phyloP scores from a whole-genome alignment of 1,140 invertebrate species.

The Drosophila eugracilis region DNA sequence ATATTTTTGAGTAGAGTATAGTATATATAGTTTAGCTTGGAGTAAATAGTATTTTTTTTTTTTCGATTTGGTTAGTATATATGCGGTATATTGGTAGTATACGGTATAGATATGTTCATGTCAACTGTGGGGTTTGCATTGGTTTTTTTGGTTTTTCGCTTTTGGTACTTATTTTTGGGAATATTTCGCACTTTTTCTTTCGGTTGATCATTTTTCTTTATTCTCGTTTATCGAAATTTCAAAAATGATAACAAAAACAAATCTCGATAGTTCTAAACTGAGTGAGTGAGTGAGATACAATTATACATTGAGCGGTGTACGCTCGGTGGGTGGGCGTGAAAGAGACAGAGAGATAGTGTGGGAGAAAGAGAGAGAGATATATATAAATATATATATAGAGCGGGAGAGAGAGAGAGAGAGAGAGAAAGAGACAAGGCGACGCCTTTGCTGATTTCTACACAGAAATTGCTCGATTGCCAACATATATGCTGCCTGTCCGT shows the following conservation, averaged over 20 bases:
- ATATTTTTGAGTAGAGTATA: conserved; percentile 32
- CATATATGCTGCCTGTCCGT: conserved; percentile 84
- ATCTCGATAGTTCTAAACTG: conserved; percentile 41
- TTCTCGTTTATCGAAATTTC: conserved; percentile 59
- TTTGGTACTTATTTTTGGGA: conserved; percentile 18
- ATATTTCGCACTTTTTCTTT: conserved; percentile 20
- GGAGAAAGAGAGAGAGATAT: conserved; percentile 10
- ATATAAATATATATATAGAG: background rate
- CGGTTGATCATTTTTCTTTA: conserved; percentile 22
- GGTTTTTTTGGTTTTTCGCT: conserved; percentile 42
- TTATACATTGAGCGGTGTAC: conserved; percentile 6
- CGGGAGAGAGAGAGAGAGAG: conserved; percentile 9
- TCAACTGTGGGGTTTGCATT: conserved; percentile 36
- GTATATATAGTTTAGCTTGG: conserved; percentile 40
- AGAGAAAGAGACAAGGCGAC: conserved; percentile 25
- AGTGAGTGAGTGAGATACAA: conserved; percentile 29
- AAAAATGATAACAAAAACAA: conserved; percentile 55
- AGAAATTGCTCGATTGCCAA: conserved; percentile 85
- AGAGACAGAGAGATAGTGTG: conserved; percentile 22
- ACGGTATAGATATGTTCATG: conserved; percentile 47
- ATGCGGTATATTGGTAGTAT: conserved; percentile 47
- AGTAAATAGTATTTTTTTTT: conserved; percentile 37
- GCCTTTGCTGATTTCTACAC: conserved; percentile 56
- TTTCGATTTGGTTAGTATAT: conserved; percentile 42
- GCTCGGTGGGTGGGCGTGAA: conserved; percentile 27